Percentiles rank a stretch among this genome's conserved stretches.
Evolutionary conservation across 2,797 vertebrate species (phyloP).

Genomic region (Diplodus sargus): DNA sequence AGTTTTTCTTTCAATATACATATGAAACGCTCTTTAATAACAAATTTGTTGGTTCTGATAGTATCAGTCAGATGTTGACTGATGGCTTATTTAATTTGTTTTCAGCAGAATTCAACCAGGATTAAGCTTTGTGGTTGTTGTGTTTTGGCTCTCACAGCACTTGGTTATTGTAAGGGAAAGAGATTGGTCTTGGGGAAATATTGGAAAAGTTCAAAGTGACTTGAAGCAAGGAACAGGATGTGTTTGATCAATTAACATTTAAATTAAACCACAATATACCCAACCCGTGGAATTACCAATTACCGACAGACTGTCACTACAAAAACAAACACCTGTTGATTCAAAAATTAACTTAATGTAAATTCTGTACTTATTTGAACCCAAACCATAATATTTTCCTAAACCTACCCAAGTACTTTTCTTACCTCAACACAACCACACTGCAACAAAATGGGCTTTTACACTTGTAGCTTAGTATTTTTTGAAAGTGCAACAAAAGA

Average conservation of each 20-base stretch:
- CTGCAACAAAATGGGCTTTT: too few species aligned
- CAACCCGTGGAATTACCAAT: too few species aligned
- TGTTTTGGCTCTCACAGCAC: background rate
- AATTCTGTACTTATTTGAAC: too few species aligned
- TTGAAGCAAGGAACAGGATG: background rate
- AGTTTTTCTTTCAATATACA: background rate
- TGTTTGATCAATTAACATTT: background rate
- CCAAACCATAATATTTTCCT: too few species aligned
- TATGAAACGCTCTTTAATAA: background rate
- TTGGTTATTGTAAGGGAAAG: background rate
- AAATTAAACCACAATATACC: background rate
- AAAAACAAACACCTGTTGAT: too few species aligned
- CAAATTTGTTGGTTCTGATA: background rate
- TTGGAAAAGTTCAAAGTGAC: background rate
- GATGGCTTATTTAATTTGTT: background rate
- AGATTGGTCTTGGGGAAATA: background rate
- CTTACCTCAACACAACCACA: too few species aligned
- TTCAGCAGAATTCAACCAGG: background rate
- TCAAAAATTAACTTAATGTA: too few species aligned
- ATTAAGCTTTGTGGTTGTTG: background rate
- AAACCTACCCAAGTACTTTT: too few species aligned
- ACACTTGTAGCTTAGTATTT: too few species aligned
- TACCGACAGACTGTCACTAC: too few species aligned
- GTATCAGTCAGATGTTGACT: background rate
- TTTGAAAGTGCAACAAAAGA: too few species aligned